Evolutionary conservation across 1,140 invertebrate species (phyloP).

Genomic region (Microplitis mediator): DNA sequence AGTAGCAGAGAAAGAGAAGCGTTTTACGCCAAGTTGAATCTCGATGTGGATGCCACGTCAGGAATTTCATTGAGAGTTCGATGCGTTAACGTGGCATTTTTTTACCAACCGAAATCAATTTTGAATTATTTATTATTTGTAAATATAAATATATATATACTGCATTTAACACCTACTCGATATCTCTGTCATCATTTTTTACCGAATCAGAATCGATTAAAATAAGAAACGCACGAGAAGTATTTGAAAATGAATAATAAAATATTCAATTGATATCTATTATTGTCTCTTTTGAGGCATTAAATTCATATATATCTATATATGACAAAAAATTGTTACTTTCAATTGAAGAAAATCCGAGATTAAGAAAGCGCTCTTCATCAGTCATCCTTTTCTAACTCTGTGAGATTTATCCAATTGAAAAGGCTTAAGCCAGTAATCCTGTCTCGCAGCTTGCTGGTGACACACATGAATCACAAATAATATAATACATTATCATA

Average conservation of each 20-base stretch:
- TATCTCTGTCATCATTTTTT: too few species aligned
- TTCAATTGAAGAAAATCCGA: too few species aligned
- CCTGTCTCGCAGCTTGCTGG: not conserved
- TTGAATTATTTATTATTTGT: not conserved
- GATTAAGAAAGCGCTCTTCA: not conserved
- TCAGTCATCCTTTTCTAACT: not conserved
- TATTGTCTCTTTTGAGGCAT: too few species aligned
- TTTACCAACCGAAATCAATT: conserved; percentile 9
- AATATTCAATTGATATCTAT: too few species aligned
- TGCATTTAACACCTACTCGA: too few species aligned
- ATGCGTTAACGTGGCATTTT: conserved; percentile 27
- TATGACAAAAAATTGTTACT: too few species aligned
- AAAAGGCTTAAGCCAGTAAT: not conserved
- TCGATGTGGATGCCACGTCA: conserved; percentile 39
- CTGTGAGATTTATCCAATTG: too few species aligned
- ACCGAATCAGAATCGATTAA: too few species aligned
- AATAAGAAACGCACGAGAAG: too few species aligned
- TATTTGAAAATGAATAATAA: too few species aligned
- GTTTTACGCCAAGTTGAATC: conserved; percentile 41
- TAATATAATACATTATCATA: not conserved
- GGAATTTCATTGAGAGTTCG: conserved; percentile 41
- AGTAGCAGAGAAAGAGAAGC: conserved; percentile 20
- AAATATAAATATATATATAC: too few species aligned
- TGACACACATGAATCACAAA: not conserved
- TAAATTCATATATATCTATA: too few species aligned